These are phyloP conservation scores for Drosophila dunni DNA, from an alignment of 1,140 invertebrate genomes.

Conservation along the genomic window DNA sequence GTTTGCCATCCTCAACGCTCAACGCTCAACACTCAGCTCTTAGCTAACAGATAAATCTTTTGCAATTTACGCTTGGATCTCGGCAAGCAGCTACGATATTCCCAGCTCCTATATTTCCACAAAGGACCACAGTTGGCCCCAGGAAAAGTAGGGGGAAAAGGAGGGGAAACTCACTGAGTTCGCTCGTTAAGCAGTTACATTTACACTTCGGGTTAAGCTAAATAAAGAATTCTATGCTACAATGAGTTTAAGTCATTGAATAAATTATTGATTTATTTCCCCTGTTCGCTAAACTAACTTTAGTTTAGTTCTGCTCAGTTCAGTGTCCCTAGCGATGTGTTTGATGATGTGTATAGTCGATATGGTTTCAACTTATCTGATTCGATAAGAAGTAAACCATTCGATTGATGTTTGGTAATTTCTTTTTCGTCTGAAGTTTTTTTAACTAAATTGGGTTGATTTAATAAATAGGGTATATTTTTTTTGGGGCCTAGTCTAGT, in stretches of 20 bases:
- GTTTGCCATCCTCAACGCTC: constrained; percentile 21
- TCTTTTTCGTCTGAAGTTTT: neutral
- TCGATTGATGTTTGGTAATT: constrained; percentile 2
- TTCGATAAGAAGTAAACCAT: neutral
- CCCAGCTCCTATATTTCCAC: neutral
- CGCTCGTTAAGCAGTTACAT: constrained; percentile 67
- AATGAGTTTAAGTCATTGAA: constrained; percentile 66
- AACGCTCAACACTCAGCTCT: constrained; percentile 21
- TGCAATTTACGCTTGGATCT: constrained; percentile 60
- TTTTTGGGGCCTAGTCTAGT: no score
- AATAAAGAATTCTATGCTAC: constrained; percentile 67
- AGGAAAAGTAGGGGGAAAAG: neutral
- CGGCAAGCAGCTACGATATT: constrained; percentile 34
- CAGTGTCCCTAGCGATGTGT: constrained; percentile 11
- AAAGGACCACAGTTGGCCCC: neutral
- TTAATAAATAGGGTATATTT: no score
- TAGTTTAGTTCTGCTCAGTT: neutral
- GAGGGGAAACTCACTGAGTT: constrained; percentile 22
- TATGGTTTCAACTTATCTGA: neutral
- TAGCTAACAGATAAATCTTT: constrained; percentile 76
- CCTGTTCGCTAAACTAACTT: neutral
- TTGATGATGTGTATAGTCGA: neutral
- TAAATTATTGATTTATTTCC: constrained; percentile 73
- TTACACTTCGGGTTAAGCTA: constrained; percentile 63
- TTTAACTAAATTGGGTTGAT: no score